Percentiles rank a stretch among this genome's conserved stretches.
Conservation (phyloP, 1,140 invertebrate genomes). For the Drosophila neocordata region DNA sequence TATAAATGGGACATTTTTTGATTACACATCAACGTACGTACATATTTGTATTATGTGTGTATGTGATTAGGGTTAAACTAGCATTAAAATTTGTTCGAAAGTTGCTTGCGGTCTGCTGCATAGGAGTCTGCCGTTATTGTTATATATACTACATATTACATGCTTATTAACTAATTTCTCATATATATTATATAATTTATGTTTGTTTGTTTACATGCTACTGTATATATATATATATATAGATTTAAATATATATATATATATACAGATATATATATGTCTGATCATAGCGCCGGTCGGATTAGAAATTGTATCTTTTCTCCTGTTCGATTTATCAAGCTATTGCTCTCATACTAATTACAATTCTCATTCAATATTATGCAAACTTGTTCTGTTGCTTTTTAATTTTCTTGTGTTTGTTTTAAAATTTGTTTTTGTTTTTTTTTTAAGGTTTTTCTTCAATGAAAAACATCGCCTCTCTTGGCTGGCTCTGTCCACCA, state of each 20-base stretch:
- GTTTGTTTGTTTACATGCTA: conserved; percentile 57
- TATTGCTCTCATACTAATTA: conserved; percentile 60
- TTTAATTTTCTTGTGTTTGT: conserved; percentile 27
- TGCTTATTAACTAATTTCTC: conserved; percentile 85
- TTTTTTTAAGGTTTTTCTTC: conserved; percentile 41
- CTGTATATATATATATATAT: conserved; percentile 55
- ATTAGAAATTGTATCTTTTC: conserved; percentile 59
- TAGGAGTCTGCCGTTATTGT: conserved; percentile 85
- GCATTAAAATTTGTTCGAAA: conserved; percentile 94
- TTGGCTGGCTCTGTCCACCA: conserved; percentile 75
- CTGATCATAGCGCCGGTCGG: conserved; percentile 69
- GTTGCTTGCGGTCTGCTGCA: conserved; percentile 91
- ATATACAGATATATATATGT: conserved; percentile 45
- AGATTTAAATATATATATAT: conserved; percentile 29
- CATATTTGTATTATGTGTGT: conserved; percentile 86
- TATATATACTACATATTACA: conserved; percentile 85
- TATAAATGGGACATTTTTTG: conserved; percentile 87
- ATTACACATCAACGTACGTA: conserved; percentile 89
- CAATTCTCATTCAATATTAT: conserved; percentile 32
- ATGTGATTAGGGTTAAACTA: conserved; percentile 88
- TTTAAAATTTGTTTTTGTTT: conserved; percentile 30
- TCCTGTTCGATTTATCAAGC: conserved; percentile 46
- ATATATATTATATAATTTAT: conserved; percentile 86
- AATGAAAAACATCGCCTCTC: conserved; percentile 82
- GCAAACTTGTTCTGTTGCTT: conserved; percentile 45